Evolutionary conservation across 2,797 vertebrate species (phyloP).

Genomic region (Rhadinocentrus ornatus): DNA sequence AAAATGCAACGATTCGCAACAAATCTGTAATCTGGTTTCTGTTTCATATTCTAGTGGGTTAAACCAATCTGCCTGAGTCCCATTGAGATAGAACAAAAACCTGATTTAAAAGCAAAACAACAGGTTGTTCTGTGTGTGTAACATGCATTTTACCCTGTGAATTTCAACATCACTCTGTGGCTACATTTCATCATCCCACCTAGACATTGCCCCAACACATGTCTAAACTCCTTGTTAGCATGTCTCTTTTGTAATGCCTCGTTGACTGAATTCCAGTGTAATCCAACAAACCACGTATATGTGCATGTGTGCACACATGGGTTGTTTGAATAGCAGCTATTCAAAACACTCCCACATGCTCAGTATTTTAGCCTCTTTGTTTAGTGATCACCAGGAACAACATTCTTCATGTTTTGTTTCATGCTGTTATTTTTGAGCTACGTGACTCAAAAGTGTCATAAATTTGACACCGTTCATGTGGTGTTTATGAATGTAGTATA

Average conservation of each 20-base stretch:
- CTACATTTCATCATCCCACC: constrained; percentile 42
- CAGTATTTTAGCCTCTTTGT: background rate
- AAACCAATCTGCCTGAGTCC: background rate
- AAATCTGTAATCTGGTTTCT: background rate
- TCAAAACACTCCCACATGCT: background rate
- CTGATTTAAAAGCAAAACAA: background rate
- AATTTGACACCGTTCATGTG: background rate
- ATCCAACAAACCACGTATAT: background rate
- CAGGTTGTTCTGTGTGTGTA: too few species aligned
- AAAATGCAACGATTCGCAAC: too few species aligned
- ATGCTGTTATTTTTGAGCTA: background rate
- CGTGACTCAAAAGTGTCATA: background rate
- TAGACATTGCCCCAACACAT: constrained; percentile 38
- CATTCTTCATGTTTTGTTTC: background rate
- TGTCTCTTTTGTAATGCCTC: constrained; percentile 28
- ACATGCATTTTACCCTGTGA: background rate
- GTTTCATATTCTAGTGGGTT: constrained; percentile 1
- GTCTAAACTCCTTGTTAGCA: constrained; percentile 44
- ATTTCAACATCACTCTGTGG: constrained; percentile 45
- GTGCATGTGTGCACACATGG: background rate
- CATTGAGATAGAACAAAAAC: background rate
- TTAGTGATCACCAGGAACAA: background rate
- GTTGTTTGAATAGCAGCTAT: background rate
- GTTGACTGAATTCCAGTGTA: background rate
- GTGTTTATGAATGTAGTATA: background rate